phyloP scores from a whole-genome alignment of 2,797 vertebrate genomes.

The Pseudopleuronectes americanus region DNA sequence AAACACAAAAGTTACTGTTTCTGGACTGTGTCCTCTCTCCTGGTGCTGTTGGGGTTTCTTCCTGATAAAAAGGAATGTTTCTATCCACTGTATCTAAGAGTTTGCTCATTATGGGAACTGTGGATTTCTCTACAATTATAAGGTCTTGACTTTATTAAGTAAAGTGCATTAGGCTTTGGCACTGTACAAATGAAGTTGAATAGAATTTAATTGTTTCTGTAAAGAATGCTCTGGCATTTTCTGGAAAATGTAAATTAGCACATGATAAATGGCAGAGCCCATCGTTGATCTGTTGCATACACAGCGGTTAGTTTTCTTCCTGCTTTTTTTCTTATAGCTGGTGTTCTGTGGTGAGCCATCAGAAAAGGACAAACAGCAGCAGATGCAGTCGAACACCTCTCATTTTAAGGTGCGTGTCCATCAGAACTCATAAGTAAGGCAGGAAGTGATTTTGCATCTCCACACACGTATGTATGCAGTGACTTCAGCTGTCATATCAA shows the following conservation, averaged over 20 bases:
- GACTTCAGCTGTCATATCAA: background rate
- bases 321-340: constrained; percentile 78
- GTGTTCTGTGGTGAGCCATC: constrained; percentile 86
- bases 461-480: background rate
- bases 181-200: too few relatives aligned
- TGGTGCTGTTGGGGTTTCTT: too few relatives aligned
- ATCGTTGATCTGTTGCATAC: background rate
- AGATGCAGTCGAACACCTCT: constrained; percentile 72
- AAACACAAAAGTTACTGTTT: too few relatives aligned
- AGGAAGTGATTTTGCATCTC: background rate
- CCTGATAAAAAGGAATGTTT: too few relatives aligned
- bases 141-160: too few relatives aligned
- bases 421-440: background rate
- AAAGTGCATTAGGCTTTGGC: too few relatives aligned
- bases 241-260: background rate
- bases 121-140: too few relatives aligned
- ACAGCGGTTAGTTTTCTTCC: background rate
- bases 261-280: background rate
- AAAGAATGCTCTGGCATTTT: background rate
- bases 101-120: too few relatives aligned
- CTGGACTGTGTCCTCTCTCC: too few relatives aligned
- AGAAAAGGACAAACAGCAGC: constrained; percentile 60
- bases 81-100: too few relatives aligned
- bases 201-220: too few relatives aligned
- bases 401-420: constrained; percentile 88